Conservation (phyloP, 2,888 invertebrate genomes). For the Leucania comma region DNA sequence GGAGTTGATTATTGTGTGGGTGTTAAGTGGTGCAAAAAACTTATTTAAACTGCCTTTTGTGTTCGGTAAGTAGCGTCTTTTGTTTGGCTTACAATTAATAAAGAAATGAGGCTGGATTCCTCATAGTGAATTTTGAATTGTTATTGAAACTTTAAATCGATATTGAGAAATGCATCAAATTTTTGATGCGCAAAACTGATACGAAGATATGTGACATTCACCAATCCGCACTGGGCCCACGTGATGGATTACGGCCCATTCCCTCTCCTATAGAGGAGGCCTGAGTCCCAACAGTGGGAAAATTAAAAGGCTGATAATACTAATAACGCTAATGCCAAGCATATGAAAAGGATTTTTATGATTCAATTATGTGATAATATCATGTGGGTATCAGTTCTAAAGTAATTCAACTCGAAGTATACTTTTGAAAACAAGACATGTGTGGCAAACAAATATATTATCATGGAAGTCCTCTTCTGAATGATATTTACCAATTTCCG, state of each 20-base stretch:
- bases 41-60: slow-evolving; percentile 51
- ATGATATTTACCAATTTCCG: neutral
- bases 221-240: too few species aligned
- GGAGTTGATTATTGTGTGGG: slow-evolving; percentile 35
- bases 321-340: neutral
- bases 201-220: too few species aligned
- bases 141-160: neutral
- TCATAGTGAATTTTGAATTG: slow-evolving; percentile 20
- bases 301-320: too few species aligned
- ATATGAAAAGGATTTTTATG: too few species aligned
- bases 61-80: slow-evolving; percentile 40
- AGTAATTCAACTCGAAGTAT: neutral
- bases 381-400: neutral
- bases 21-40: slow-evolving; percentile 47
- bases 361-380: neutral
- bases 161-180: too few species aligned
- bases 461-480: neutral
- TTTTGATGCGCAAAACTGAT: too few species aligned
- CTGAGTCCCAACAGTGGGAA: too few species aligned
- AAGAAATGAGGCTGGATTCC: slow-evolving; percentile 13
- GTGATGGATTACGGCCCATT: too few species aligned
- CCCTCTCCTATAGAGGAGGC: too few species aligned
- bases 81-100: slow-evolving; percentile 18
- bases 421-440: too few species aligned
- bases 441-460: too few species aligned